Base-by-base conservation (phyloP, 2,888 invertebrate genomes). In the Crematogaster levior region DNA sequence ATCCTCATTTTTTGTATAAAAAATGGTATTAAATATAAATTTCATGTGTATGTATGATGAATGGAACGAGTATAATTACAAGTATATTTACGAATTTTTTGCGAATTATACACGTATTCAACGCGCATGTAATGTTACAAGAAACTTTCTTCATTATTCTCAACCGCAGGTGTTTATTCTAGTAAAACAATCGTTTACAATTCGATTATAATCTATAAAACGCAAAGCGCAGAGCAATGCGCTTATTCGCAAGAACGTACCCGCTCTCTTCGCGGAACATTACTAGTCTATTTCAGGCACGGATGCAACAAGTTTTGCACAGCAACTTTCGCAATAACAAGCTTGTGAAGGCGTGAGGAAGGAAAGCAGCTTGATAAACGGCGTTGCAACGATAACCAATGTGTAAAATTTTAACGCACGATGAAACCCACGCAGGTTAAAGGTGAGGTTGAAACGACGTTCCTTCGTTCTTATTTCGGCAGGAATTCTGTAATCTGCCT, bases 291-390 rank as follows among this genome's bases (percentile, higher is more conserved):
- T 75, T 66, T 66, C 6, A 37, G 15, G 21, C 48, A n/a, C 48
- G 51, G 1, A 15, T 18, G 68, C 77, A 77, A 56, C 77, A 77
- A 77, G 77, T 77, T 56, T 40, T 7, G 53, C 70, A 10, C 40
- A 43, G 43, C 4, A 53, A 56, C 53, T 68, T 46, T 77, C n/a
- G 53, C 27, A 68, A 77, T 68, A 77, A 68, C 68, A 51, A 68
- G 51, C 53, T 53, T 27, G 61, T 4, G 40, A 15, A 34, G 18
- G 30, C 40, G 40, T 21, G 27, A 40, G 15, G 7, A 68, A 53
- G 65, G 24, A 37, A 65, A 40, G 5, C n/a, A 15, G 6, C 7
- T 65, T 77, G 53, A 77, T 43, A 77, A 40, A 77, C 43, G 77
- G 30, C 53, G 30, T 24, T 40, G 18, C 53, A 21, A 56, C 53